These are phyloP conservation scores for Acanthisitta chloris DNA, from an alignment of 2,113 vertebrate genomes.

Conservation along the genomic window DNA sequence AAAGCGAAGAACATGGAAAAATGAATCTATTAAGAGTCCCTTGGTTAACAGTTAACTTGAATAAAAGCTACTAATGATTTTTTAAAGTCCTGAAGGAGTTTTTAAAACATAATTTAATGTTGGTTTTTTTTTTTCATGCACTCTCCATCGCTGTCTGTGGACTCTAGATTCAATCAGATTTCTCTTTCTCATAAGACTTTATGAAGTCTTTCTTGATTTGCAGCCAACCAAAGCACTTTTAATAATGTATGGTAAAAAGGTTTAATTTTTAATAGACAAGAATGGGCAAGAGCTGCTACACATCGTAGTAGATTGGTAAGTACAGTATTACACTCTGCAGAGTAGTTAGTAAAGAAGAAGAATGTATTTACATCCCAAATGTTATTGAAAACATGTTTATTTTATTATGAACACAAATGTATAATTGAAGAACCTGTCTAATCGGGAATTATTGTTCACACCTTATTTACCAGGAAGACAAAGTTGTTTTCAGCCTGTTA, in stretches of 20 bases:
- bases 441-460: constrained; percentile 65
- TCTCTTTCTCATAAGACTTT: constrained; percentile 59
- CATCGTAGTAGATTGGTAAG: constrained; percentile 51
- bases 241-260: constrained; percentile 77
- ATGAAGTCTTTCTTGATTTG: constrained; percentile 75
- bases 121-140: constrained; percentile 47
- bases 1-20: neutral
- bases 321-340: constrained; percentile 23
- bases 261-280: constrained; percentile 81
- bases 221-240: constrained; percentile 71
- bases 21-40: constrained; percentile 17
- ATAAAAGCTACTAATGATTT: constrained; percentile 64
- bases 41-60: constrained; percentile 59
- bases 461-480: constrained; percentile 65
- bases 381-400: constrained; percentile 69
- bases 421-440: constrained; percentile 76
- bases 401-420: constrained; percentile 73
- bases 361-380: constrained; percentile 67
- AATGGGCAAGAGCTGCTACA: constrained; percentile 59
- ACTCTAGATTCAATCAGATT: constrained; percentile 71
- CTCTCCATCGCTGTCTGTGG: constrained; percentile 51
- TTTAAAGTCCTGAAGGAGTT: constrained; percentile 65
- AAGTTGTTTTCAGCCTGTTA: constrained; percentile 1
- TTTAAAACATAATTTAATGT: constrained; percentile 65
- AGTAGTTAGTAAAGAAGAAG: constrained; percentile 44